These are phyloP conservation scores for Grapholita molesta DNA, from an alignment of 1,140 invertebrate genomes.

Conservation along the genomic window DNA sequence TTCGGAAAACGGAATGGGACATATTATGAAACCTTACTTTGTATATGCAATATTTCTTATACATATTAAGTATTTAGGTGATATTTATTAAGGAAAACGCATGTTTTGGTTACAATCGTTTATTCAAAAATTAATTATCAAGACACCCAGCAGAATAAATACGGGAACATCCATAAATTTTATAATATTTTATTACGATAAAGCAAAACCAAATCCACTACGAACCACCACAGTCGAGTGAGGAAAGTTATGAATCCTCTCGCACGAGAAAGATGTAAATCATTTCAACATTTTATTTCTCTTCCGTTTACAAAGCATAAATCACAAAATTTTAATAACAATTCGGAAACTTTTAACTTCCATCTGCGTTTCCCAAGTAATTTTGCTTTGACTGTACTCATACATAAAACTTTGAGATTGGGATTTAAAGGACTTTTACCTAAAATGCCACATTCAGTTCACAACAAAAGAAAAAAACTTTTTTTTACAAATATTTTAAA, in stretches of 20 bases:
- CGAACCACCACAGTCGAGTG: background rate
- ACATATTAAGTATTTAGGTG: too few relatives aligned
- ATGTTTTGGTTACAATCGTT: constrained; percentile 42
- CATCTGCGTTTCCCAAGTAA: background rate
- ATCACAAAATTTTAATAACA: constrained; percentile 10
- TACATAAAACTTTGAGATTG: background rate
- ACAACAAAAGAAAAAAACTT: background rate
- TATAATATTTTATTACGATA: constrained; percentile 1
- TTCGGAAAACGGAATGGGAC: too few relatives aligned
- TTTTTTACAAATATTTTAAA: background rate
- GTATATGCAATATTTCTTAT: too few relatives aligned
- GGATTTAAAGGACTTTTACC: background rate
- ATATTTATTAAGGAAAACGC: constrained; percentile 13
- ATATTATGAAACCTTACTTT: too few relatives aligned
- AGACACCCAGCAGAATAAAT: constrained; percentile 43
- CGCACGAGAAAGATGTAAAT: constrained; percentile 6
- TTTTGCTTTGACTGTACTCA: constrained; percentile 1
- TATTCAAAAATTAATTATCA: constrained; percentile 46
- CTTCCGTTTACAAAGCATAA: constrained; percentile 8
- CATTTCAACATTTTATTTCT: background rate
- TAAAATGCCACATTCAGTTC: background rate
- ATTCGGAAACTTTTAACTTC: constrained; percentile 5
- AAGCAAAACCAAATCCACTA: constrained; percentile 2
- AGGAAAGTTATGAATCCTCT: background rate
- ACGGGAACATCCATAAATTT: constrained; percentile 29